These are phyloP conservation scores for Trichosurus vulpecula DNA, from an alignment of 2,797 vertebrate genomes.

Conservation along the genomic window DNA sequence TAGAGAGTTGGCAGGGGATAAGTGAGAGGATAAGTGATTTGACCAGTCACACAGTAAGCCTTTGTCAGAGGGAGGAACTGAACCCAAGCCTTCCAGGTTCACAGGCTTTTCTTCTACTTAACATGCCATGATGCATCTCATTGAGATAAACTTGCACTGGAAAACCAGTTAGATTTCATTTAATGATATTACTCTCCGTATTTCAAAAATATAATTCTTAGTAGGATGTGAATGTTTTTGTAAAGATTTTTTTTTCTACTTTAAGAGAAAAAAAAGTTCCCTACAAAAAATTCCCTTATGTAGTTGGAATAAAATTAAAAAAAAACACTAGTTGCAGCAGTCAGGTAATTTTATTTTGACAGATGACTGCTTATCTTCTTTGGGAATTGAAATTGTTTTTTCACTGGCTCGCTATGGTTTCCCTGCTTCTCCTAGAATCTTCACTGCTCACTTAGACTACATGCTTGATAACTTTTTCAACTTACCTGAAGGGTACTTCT, in stretches of 20 bases:
- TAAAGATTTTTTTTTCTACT: neutral
- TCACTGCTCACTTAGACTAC: constrained; percentile 74
- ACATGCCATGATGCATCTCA: neutral
- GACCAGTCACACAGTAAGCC: neutral
- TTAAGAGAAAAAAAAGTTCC: neutral
- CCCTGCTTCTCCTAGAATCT: constrained; percentile 57
- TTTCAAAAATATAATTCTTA: neutral
- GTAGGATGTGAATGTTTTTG: neutral
- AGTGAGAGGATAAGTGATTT: neutral
- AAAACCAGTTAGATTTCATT: neutral
- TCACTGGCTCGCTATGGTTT: constrained; percentile 46
- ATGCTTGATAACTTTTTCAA: constrained; percentile 74
- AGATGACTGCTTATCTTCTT: constrained; percentile 25
- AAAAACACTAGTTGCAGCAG: neutral
- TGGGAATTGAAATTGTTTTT: constrained; percentile 47
- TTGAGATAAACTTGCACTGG: neutral
- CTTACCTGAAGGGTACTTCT: constrained; percentile 80
- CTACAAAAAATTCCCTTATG: neutral
- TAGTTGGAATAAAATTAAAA: constrained; percentile 32
- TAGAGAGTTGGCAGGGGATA: neutral
- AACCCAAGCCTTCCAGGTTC: neutral
- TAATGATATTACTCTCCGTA: neutral
- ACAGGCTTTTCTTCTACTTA: neutral
- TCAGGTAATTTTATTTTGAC: constrained; percentile 52
- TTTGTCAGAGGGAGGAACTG: neutral